A percentile compares a stretch with the other conserved stretches of the same genome.
phyloP scores from a whole-genome alignment of 2,797 vertebrate species.

The Antennarius maculatus region DNA sequence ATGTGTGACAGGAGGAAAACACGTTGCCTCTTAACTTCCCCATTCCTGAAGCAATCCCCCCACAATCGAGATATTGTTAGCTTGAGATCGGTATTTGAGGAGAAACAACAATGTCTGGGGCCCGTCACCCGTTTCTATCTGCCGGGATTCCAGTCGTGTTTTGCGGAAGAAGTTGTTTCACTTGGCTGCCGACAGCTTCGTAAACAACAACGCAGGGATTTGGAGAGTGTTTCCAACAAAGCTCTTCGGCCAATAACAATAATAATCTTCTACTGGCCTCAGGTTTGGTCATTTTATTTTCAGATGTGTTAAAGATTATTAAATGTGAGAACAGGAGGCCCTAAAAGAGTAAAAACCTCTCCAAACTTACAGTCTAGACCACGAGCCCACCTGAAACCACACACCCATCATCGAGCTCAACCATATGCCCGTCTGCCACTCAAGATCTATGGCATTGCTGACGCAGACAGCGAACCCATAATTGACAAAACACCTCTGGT shows the following conservation, averaged over 20 bases:
- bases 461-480: constrained; percentile 47
- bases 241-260: constrained; percentile 56
- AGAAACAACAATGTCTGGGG: constrained; percentile 31
- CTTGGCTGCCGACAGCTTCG: constrained; percentile 71
- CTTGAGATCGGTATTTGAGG: constrained; percentile 23
- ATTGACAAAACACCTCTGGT: constrained; percentile 51
- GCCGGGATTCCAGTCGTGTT: constrained; percentile 68
- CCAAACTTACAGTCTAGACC: constrained; percentile 44
- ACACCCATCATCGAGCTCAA: background rate
- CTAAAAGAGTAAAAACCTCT: constrained; percentile 28
- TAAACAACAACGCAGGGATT: constrained; percentile 69
- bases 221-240: constrained; percentile 57
- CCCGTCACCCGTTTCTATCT: constrained; percentile 56
- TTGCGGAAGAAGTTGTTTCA: constrained; percentile 70
- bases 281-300: constrained; percentile 44
- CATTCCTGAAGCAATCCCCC: constrained; percentile 49
- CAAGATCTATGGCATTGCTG: constrained; percentile 32
- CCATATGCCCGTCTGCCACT: constrained; percentile 35
- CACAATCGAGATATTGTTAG: constrained; percentile 21
- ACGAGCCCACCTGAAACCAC: constrained; percentile 45
- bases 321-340: constrained; percentile 39
- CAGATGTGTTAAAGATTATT: constrained; percentile 52
- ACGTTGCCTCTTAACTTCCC: constrained; percentile 39
- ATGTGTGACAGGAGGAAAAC: constrained; percentile 67
- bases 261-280: constrained; percentile 53